Base-by-base conservation (phyloP, 2,113 vertebrate species). In the Acrocephalus arundinaceus region DNA sequence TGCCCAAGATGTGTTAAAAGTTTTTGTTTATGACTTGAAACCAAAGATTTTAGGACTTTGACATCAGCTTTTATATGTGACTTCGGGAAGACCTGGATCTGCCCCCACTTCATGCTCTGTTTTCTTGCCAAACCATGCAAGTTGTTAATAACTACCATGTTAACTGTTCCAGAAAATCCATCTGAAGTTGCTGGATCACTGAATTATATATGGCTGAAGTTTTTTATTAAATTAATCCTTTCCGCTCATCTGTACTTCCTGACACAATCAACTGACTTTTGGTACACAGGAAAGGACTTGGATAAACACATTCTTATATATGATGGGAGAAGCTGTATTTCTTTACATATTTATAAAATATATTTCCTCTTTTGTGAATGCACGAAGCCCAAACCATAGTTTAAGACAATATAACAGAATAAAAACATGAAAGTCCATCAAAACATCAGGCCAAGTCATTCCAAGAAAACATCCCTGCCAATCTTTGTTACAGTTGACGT, bases 161-260 rank as follows among this genome's bases (percentile, higher is more conserved):
- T 96, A 96, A 96, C 95, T 89, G 80, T 92, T 93, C 85, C 90
- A 78, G 94, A 94, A 96, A 96, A 95, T 92, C 90, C 49, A 22
- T 31, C 35, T 45, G 31, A 78, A 85, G 65, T 89, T 97, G 21
- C 92, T 89, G 84, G 83, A 72, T 96, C 80, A 92, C 49, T 89
- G 65, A 84, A 46, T 57, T 78, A 68, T 37, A 93, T 90, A 92
- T 57, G 54, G 46, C 41, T 92, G 20, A 76, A 82, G 88, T 87
- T 81, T 85, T 68, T 52, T 3, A 52, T 78, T 94, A 77, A 90
- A 86, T 90, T 81, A 7, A 66, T 90, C 45, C 25, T 93, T 90
- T 63, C 65, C 1, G 0, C 3, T 84, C n/a, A 28, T 63, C 23
- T 41, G 28, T 74, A 52, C 45, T 78, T 84, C 59, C 65, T 88